phyloP scores from a whole-genome alignment of 2,888 invertebrate species.

The Watsonalla binaria region DNA sequence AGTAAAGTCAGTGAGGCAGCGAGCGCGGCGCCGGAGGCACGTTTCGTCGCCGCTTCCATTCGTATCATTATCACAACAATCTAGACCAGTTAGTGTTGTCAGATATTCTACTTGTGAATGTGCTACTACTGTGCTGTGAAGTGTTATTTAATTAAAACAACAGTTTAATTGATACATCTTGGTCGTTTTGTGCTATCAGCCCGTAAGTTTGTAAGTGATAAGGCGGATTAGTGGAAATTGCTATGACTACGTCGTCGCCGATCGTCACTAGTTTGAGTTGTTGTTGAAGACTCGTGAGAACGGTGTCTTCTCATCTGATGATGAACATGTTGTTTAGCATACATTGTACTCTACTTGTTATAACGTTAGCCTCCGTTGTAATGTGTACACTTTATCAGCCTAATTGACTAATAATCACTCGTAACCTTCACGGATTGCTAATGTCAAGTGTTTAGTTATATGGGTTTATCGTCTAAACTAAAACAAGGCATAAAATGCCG shows the following conservation, averaged over 20 bases:
- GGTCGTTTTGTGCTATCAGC: slow-evolving; percentile 35
- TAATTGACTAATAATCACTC: not conserved
- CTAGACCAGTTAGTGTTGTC: slow-evolving; percentile 24
- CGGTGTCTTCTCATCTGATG: not conserved
- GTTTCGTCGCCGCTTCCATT: slow-evolving; percentile 32
- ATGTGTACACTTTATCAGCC: not conserved
- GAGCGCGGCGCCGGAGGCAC: slow-evolving; percentile 46
- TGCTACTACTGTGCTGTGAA: slow-evolving; percentile 13
- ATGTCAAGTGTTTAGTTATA: not conserved
- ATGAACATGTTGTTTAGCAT: not conserved
- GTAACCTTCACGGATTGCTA: slow-evolving; percentile 18
- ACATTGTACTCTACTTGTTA: not conserved
- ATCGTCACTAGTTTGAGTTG: slow-evolving; percentile 38
- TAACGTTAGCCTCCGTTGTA: not conserved
- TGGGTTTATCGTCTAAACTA: no score
- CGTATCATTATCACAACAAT: slow-evolving; percentile 18
- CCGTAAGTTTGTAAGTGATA: slow-evolving; percentile 60
- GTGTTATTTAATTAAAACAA: slow-evolving; percentile 18
- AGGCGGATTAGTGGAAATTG: slow-evolving; percentile 65
- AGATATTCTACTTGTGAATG: slow-evolving; percentile 11
- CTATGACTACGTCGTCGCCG: slow-evolving; percentile 60
- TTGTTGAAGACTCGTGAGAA: slow-evolving; percentile 29
- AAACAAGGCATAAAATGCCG: no score
- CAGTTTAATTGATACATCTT: slow-evolving; percentile 24
- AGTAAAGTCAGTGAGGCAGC: slow-evolving; percentile 52